phyloP scores from a whole-genome alignment of 2,888 invertebrate species.

The Platycheirus rosarum region DNA sequence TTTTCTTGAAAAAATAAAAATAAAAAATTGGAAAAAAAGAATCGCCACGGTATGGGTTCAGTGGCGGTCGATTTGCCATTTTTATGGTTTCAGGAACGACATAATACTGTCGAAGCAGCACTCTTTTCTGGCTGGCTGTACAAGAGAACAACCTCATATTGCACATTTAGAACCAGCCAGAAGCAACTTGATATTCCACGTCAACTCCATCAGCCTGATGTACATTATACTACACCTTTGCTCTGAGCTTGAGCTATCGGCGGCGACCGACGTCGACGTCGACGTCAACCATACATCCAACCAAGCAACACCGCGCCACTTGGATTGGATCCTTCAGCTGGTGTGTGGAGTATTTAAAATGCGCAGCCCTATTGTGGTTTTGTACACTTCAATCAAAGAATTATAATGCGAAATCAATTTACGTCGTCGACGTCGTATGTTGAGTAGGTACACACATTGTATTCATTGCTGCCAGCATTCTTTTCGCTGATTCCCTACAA shows the following conservation, averaged over 20 bases:
- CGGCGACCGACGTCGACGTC: background rate
- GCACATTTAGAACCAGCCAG: constrained; percentile 63
- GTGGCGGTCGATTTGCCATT: constrained; percentile 80
- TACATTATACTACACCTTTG: constrained; percentile 35
- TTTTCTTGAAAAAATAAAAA: constrained; percentile 68
- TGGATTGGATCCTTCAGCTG: constrained; percentile 9
- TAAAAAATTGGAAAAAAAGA: constrained; percentile 63
- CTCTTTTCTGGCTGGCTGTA: constrained; percentile 18
- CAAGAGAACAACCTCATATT: constrained; percentile 64
- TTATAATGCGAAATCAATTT: constrained; percentile 74
- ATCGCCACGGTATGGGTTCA: constrained; percentile 74
- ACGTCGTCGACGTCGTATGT: constrained; percentile 67
- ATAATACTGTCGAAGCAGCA: constrained; percentile 72
- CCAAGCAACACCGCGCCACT: constrained; percentile 13
- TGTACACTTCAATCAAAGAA: constrained; percentile 71
- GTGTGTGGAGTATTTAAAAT: constrained; percentile 63
- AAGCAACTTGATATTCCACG: constrained; percentile 68
- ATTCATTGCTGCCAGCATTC: constrained; percentile 47
- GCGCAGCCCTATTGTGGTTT: constrained; percentile 72
- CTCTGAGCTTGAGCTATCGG: constrained; percentile 27
- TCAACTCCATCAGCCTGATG: constrained; percentile 33
- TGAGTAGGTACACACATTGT: constrained; percentile 38
- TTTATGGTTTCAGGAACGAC: constrained; percentile 79
- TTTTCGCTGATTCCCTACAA: constrained; percentile 41
- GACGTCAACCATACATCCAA: background rate